A percentile compares a stretch with the other conserved stretches of the same genome.
phyloP scores from a whole-genome alignment of 2,797 vertebrate genomes.

The Eleutherodactylus coqui region DNA sequence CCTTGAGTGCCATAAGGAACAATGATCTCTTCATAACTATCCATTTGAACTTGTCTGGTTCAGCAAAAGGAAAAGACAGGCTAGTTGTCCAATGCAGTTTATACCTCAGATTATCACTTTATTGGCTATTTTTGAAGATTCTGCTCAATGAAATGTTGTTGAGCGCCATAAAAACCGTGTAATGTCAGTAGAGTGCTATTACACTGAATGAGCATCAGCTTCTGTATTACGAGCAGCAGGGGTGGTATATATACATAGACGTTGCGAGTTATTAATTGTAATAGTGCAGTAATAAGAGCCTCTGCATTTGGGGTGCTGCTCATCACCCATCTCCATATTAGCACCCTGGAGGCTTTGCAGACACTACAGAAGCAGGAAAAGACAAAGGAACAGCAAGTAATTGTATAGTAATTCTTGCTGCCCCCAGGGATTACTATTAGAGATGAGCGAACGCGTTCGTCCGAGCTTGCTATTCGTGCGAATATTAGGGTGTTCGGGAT shows the following conservation, averaged over 20 bases:
- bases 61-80: background rate
- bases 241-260: background rate
- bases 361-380: background rate
- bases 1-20: background rate
- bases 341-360: background rate
- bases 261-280: background rate
- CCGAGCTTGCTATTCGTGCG: too few relatives aligned
- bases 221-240: background rate
- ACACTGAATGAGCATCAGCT: background rate
- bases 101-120: background rate
- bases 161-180: background rate
- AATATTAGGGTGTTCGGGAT: too few relatives aligned
- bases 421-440: too few relatives aligned
- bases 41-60: background rate
- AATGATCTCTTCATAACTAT: constrained; percentile 4
- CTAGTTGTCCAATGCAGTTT: background rate
- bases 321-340: background rate
- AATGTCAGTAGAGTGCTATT: background rate
- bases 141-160: background rate
- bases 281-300: background rate
- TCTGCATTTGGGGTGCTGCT: background rate
- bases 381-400: background rate
- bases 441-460: too few relatives aligned
- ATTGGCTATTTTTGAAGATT: background rate
- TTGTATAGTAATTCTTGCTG: background rate